phyloP scores from a whole-genome alignment of 2,888 invertebrate genomes.

The Ichneumoninae sp. region DNA sequence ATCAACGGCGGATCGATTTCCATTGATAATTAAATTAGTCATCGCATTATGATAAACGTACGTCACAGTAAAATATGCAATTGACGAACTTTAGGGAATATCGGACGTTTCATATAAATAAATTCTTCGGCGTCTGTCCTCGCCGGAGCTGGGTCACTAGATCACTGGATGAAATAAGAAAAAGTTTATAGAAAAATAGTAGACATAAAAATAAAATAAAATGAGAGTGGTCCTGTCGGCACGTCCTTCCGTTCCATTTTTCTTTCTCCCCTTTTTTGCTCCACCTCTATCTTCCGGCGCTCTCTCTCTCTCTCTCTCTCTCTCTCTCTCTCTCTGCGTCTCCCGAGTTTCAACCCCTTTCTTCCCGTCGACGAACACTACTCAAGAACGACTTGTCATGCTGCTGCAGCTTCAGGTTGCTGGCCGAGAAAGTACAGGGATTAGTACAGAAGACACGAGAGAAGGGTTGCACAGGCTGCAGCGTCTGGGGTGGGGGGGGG shows the following conservation, averaged over 20 bases:
- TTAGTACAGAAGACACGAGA: conserved; percentile 68
- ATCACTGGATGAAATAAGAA: conserved; percentile 35
- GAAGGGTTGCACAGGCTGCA: conserved; percentile 57
- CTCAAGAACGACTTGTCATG: conserved; percentile 27
- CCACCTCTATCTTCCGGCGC: conserved; percentile 12
- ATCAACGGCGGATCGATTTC: background rate
- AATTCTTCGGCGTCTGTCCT: conserved; percentile 7
- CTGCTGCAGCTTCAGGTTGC: conserved; percentile 63
- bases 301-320: conserved; percentile 29
- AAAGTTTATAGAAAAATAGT: conserved; percentile 41
- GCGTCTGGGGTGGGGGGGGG: conserved; percentile 8
- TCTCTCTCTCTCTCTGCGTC: conserved; percentile 21
- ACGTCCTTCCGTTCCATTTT: conserved; percentile 40
- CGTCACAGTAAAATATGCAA: background rate
- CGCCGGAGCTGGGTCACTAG: conserved; percentile 46
- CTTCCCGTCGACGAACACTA: conserved; percentile 29
- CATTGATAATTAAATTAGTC: background rate
- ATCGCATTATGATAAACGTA: background rate
- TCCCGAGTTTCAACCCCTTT: conserved; percentile 27
- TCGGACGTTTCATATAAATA: background rate
- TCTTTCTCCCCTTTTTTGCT: conserved; percentile 13
- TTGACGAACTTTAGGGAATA: background rate
- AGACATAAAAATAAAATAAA: background rate
- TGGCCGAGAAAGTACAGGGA: conserved; percentile 68
- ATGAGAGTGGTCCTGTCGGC: background rate